phyloP scores from a whole-genome alignment of 2,888 invertebrate species.

The Amphipyra berbera region DNA sequence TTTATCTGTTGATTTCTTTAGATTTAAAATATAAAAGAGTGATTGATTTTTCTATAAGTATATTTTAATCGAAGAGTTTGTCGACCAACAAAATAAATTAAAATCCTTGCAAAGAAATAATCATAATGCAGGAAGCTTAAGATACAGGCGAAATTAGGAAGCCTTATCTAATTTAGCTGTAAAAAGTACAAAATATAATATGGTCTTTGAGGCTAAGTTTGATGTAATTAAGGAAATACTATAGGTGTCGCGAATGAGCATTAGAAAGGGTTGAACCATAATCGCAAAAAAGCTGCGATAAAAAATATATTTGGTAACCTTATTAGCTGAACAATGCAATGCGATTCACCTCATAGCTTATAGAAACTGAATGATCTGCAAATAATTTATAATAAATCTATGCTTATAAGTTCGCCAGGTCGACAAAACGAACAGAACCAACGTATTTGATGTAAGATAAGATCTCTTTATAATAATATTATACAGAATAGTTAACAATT shows the following conservation, averaged over 20 bases:
- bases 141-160: background rate
- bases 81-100: background rate
- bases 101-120: background rate
- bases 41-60: too few relatives aligned
- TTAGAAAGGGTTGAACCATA: background rate
- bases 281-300: background rate
- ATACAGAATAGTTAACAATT: constrained; percentile 52
- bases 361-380: constrained; percentile 43
- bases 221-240: too few relatives aligned
- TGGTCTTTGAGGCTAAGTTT: too few relatives aligned
- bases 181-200: background rate
- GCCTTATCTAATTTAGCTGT: background rate
- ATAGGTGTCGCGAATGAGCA: too few relatives aligned
- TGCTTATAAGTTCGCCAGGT: constrained; percentile 84
- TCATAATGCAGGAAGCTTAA: background rate
- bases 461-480: constrained; percentile 60
- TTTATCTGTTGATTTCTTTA: too few relatives aligned
- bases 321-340: constrained; percentile 33
- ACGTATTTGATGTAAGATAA: constrained; percentile 77
- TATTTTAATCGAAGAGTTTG: background rate
- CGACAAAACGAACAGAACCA: constrained; percentile 87
- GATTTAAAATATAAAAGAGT: too few relatives aligned
- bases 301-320: too few relatives aligned
- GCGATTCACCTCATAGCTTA: constrained; percentile 17
- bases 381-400: constrained; percentile 57